phyloP scores from a whole-genome alignment of 2,797 vertebrate species.

The Acipenser transmontanus region DNA sequence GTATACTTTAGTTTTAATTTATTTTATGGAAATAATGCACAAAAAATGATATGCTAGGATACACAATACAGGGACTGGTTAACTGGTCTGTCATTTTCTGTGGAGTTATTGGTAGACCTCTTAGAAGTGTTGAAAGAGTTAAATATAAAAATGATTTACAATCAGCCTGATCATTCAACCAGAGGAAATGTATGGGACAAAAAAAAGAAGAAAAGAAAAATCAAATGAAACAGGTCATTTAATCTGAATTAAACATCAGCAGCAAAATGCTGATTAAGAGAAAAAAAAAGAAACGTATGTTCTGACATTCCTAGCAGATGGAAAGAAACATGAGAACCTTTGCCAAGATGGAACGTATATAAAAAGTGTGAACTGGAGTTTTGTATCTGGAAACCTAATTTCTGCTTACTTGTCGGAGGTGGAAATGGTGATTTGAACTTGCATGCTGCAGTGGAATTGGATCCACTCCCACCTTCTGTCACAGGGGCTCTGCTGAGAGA shows the following conservation, averaged over 20 bases:
- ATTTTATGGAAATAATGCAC: too few species aligned
- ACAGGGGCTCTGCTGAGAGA: conserved; percentile 28
- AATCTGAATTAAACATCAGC: neutral
- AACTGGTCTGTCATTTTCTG: too few species aligned
- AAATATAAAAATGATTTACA: too few species aligned
- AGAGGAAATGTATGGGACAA: neutral
- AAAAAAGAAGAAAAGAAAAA: neutral
- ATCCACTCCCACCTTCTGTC: conserved; percentile 39
- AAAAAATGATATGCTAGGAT: too few species aligned
- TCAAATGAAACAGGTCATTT: neutral
- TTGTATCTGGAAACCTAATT: conserved; percentile 54
- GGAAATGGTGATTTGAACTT: conserved; percentile 62
- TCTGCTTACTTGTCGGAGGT: conserved; percentile 46
- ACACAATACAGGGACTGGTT: too few species aligned
- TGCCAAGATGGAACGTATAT: conserved; percentile 36
- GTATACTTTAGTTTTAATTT: too few species aligned
- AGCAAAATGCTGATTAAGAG: neutral
- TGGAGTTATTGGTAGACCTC: too few species aligned
- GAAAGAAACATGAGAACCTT: conserved; percentile 23
- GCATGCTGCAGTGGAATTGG: conserved; percentile 39
- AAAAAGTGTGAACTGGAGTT: conserved; percentile 37
- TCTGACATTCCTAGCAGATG: conserved; percentile 13
- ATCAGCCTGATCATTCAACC: neutral
- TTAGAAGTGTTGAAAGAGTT: too few species aligned
- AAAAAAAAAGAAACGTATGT: neutral